phyloP scores from a whole-genome alignment of 2,888 invertebrate species.

The Tenthredo distinguenda region DNA sequence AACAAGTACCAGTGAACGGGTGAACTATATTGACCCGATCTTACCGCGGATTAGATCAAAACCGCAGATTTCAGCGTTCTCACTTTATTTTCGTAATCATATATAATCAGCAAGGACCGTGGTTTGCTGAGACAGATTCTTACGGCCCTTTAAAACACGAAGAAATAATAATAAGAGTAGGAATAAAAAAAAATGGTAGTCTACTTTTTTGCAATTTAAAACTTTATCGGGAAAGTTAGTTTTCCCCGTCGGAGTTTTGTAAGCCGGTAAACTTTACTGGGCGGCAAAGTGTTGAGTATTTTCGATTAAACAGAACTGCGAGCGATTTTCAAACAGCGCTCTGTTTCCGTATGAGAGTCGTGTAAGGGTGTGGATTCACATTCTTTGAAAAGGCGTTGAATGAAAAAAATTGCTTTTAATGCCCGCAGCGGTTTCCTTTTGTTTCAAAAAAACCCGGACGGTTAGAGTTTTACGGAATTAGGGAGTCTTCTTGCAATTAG shows the following conservation, averaged over 20 bases:
- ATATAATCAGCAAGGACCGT: neutral
- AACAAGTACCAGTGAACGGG: slow-evolving; percentile 13
- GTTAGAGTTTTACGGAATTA: slow-evolving; percentile 13
- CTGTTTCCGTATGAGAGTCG: neutral
- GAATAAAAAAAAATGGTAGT: neutral
- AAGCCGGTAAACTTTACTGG: neutral
- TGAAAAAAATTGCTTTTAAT: slow-evolving; percentile 13
- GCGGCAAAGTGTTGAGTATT: neutral
- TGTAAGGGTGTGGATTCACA: neutral
- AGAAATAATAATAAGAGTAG: neutral
- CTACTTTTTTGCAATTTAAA: slow-evolving; percentile 38
- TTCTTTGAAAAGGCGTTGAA: slow-evolving; percentile 13
- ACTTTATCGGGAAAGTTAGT: slow-evolving; percentile 4
- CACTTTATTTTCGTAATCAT: neutral
- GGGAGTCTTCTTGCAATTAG: slow-evolving; percentile 19
- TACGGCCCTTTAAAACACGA: neutral
- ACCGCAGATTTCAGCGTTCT: neutral
- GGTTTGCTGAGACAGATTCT: neutral
- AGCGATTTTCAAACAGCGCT: neutral
- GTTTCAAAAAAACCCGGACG: neutral
- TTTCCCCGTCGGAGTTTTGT: neutral
- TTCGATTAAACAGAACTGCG: slow-evolving; percentile 17
- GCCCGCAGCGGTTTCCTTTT: neutral
- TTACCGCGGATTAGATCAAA: neutral
- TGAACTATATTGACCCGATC: slow-evolving; percentile 1